phyloP scores from a whole-genome alignment of 2,113 vertebrate species.

The Pseudopipra pipra region DNA sequence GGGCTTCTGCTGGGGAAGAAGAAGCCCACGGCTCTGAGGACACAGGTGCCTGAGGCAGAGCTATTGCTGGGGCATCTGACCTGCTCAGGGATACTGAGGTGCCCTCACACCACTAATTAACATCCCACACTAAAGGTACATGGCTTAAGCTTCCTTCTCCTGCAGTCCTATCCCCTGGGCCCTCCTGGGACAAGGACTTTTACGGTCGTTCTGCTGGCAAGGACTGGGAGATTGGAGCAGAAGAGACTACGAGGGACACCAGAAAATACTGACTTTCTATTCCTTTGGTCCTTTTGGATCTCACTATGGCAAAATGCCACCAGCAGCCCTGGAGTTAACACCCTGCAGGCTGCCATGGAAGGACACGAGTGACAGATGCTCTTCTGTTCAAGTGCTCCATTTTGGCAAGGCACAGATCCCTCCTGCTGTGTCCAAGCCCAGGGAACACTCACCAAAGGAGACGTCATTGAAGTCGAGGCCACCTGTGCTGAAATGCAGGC shows the following conservation, averaged over 20 bases:
- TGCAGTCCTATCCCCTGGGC: neutral
- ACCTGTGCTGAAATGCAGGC: slow-evolving; percentile 80
- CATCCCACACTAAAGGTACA: neutral
- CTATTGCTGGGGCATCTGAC: neutral
- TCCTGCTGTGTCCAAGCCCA: neutral
- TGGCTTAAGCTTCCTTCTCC: neutral
- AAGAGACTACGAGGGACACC: neutral
- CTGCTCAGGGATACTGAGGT: neutral
- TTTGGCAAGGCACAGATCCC: neutral
- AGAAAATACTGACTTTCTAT: neutral
- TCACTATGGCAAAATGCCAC: neutral
- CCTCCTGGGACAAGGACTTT: neutral
- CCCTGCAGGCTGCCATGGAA: neutral
- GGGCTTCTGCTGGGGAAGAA: neutral
- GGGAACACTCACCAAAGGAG: slow-evolving; percentile 82
- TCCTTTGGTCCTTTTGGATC: neutral
- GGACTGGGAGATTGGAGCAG: neutral
- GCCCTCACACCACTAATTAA: neutral
- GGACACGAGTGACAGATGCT: neutral
- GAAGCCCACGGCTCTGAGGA: neutral
- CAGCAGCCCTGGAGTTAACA: neutral
- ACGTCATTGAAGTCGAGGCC: slow-evolving; percentile 83
- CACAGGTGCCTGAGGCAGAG: neutral
- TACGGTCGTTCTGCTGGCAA: neutral
- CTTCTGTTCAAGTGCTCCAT: rapidly evolving